Conservation (phyloP, 2,888 invertebrate genomes). For the Anthrax anthrax region DNA sequence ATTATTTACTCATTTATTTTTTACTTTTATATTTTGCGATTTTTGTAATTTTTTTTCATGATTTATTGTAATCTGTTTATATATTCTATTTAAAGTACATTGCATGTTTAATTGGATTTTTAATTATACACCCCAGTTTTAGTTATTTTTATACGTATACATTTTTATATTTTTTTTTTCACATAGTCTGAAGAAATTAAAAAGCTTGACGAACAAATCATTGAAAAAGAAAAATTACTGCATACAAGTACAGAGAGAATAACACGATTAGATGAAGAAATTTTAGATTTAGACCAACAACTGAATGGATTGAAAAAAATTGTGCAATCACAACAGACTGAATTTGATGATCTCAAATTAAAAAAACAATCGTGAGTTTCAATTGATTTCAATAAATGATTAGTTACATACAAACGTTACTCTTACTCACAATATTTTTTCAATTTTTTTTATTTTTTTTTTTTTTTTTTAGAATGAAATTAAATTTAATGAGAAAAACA, state of each 20-base stretch:
- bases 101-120: too few species aligned
- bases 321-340: conserved; percentile 37
- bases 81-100: too few species aligned
- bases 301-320: conserved; percentile 35
- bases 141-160: too few species aligned
- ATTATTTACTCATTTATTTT: too few species aligned
- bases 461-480: conserved; percentile 41
- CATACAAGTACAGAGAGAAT: conserved; percentile 49
- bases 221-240: conserved; percentile 37
- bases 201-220: conserved; percentile 52
- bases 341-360: conserved; percentile 35
- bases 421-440: too few species aligned
- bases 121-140: too few species aligned
- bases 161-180: background rate
- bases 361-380: conserved; percentile 37
- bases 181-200: conserved; percentile 59
- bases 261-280: conserved; percentile 52
- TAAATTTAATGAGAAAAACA: conserved; percentile 47
- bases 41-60: too few species aligned
- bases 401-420: background rate
- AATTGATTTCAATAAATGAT: background rate
- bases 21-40: too few species aligned
- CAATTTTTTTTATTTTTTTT: conserved; percentile 2
- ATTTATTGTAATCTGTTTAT: too few species aligned
- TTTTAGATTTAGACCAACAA: conserved; percentile 40